Evolutionary conservation across 2,113 vertebrate genomes (phyloP), one percentile per base, ranked within the genome.

Genomic region (Ciconia maguari): DNA sequence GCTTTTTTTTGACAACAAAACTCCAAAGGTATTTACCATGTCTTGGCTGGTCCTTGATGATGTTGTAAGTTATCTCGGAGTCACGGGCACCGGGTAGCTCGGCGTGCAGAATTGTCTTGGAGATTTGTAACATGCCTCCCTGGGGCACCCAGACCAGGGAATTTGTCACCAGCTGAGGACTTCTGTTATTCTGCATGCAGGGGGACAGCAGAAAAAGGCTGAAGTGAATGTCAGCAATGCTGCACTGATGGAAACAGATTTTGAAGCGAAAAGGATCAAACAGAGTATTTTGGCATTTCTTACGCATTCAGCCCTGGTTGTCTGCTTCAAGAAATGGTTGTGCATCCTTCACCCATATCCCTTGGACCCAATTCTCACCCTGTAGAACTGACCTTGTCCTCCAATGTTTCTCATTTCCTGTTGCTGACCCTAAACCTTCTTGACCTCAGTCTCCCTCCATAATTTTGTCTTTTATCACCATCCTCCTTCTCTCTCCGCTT

Each of bases 101-200:
- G 0, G 98, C 97, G 22, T 96, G 97, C 91, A 99, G 97, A 92
- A 99, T 97, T n/a, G 97, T 98, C 76, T 85, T 98, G 82, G 99
- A 98, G 65, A 99, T 98, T 16, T 99, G 98, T 10, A 99, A 98
- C 99, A 99, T 99, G 2, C 99, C 99, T 3, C 99, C 99, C 93
- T 99, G 98, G n/a, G 98, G 99, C 60, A 99, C 99, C 99, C 99
- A 99, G 12, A 99, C 98, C 92, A 98, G 54, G 5, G 98, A 98
- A n/a, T 98, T 97, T 12, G 98, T 97, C 61, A 97, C 94, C 34
- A 99, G 89, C 3, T 60, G 97, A 52, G 98, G 98, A 49, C 97
- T 93, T 79, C 95, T 86, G 29, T 83, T 84, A 16, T 90, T 92
- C 99, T 99, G 97, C 48, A 55, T 57, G 65, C 12, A 49, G 32